Base-by-base conservation (phyloP, 2,113 vertebrate genomes). In the Thunnus thynnus region DNA sequence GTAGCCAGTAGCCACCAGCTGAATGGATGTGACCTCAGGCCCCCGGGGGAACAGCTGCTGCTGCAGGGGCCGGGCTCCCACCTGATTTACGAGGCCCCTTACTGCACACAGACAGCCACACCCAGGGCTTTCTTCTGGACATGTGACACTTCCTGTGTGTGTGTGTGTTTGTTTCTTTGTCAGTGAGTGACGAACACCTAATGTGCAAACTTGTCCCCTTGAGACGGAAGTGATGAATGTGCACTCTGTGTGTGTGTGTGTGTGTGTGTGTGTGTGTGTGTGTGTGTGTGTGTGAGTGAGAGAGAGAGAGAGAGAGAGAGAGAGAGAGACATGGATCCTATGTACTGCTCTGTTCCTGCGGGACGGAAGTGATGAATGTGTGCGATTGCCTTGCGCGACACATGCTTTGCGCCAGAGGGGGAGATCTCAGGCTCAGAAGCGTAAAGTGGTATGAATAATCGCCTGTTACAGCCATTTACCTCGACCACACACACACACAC, bases 41-140 rank as follows among this genome's bases (percentile, higher is more conserved):
- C 36, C 66, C 73, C 36, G 1, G 14, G 72, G 81, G 80, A 89
- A 56, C 89, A 93, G 85, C 89, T 91, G 88, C 32, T 27, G 58
- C 54, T 22, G 20, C 63, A 73, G 76, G 77, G 60, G 32, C 48
- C 41, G 1, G 63, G 64, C 71, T 78, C 69, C 74, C 60, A 79
- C 72, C 79, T 86, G 86, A 94, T 92, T 94, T 93, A 91, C 11
- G 62, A 81, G 44, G 30, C 72, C 66, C 63, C 73, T 92, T 68
- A 76, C 22, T 16, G 57, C 57, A 61, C 78, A 56, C 74, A 18
- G 36, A 65, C 27, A 27, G 46, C 78, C 85, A 73, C 86, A 63
- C 83, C 72, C 74, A 67, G 65, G 62, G 17, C 27, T 67, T 76
- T 73, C 32, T 66, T 5, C 55, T 25, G 17, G 12, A 84, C 74